Conservation (phyloP, 2,888 invertebrate species). For the Labia minor region DNA sequence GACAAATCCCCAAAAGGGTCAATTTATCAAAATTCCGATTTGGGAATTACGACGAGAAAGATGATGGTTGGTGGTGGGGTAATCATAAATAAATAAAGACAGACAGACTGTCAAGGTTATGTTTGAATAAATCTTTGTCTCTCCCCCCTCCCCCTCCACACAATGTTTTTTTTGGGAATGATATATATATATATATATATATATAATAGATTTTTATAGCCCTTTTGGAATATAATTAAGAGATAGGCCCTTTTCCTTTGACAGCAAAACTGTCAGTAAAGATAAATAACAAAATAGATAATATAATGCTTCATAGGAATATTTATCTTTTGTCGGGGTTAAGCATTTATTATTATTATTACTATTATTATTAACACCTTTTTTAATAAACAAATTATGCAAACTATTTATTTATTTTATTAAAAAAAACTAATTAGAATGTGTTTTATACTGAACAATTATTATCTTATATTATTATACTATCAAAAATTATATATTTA, state of each 20-base stretch:
- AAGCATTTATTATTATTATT: no score
- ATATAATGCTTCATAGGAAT: not conserved
- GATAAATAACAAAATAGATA: not conserved
- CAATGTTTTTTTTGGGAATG: not conserved
- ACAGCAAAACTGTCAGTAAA: not conserved
- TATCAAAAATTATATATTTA: no score
- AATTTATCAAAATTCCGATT: constrained; percentile 5
- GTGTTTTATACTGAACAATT: no score
- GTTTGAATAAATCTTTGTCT: constrained; percentile 3
- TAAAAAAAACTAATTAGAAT: no score
- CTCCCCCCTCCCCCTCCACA: not conserved
- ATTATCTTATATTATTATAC: no score
- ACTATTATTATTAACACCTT: no score
- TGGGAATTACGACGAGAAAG: not conserved
- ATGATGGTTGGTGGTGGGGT: no score
- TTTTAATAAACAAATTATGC: no score
- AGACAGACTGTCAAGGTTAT: constrained; percentile 8
- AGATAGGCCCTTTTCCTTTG: not conserved
- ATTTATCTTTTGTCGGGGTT: no score
- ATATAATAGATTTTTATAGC: constrained; percentile 13
- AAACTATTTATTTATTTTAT: no score
- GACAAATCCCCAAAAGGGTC: constrained; percentile 13
- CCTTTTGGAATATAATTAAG: constrained; percentile 13
- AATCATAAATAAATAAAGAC: constrained; percentile 7
- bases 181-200: no score